Conservation (phyloP, 1,140 invertebrate species). For the Theocolax elegans region DNA sequence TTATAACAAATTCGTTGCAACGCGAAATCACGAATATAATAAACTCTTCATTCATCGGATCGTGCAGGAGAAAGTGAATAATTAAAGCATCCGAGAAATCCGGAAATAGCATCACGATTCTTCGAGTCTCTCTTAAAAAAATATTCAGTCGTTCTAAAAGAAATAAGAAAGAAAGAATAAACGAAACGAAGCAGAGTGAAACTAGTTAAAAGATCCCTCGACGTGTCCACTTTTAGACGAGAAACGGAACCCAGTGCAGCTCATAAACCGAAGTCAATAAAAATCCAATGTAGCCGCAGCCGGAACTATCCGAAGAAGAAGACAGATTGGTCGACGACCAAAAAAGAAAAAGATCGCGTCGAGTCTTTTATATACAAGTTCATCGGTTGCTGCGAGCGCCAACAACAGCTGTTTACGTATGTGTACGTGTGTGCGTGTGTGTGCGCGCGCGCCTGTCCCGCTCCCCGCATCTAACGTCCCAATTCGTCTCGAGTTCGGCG, state of each 20-base stretch:
- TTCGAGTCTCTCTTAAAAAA: too few species aligned
- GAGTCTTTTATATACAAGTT: background rate
- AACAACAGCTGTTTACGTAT: constrained; percentile 33
- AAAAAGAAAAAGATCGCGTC: background rate
- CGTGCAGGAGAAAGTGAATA: too few species aligned
- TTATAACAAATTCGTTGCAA: too few species aligned
- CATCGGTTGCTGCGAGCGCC: constrained; percentile 13
- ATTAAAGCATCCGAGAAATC: too few species aligned
- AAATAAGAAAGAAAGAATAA: too few species aligned
- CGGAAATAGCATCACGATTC: too few species aligned
- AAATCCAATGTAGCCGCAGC: constrained; percentile 9
- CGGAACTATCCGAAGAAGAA: constrained; percentile 5
- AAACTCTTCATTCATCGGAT: too few species aligned
- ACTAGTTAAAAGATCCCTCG: too few species aligned
- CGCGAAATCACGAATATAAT: too few species aligned
- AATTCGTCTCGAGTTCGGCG: constrained; percentile 27
- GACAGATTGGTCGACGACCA: constrained; percentile 1
- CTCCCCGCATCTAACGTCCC: constrained; percentile 9
- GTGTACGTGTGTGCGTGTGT: background rate
- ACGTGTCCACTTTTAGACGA: background rate
- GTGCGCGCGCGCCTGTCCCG: background rate
- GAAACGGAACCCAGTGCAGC: background rate
- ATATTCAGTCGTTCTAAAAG: too few species aligned
- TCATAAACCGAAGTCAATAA: constrained; percentile 25
- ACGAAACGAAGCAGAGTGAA: too few species aligned